These are phyloP conservation scores for Allolobophora icterica DNA, from an alignment of 2,888 invertebrate species.

Conservation along the genomic window DNA sequence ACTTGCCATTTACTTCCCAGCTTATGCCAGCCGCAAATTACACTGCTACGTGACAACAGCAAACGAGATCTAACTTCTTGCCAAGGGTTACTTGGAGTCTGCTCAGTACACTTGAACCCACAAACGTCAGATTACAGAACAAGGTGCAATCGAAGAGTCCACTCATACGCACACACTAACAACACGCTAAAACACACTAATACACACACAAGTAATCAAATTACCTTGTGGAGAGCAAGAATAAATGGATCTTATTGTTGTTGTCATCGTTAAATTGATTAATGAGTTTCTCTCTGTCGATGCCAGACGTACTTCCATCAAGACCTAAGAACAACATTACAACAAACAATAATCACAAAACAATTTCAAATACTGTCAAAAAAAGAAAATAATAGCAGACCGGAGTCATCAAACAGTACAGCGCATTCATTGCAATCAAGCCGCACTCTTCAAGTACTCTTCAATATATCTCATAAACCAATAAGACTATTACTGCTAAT, in stretches of 20 bases:
- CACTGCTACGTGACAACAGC: too few relatives aligned
- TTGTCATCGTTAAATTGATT: constrained; percentile 82
- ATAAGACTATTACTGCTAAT: too few relatives aligned
- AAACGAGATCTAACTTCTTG: too few relatives aligned
- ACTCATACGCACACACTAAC: too few relatives aligned
- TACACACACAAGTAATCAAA: background rate
- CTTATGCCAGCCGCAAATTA: too few relatives aligned
- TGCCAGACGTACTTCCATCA: constrained; percentile 92
- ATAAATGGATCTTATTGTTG: constrained; percentile 82
- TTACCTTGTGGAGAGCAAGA: constrained; percentile 85
- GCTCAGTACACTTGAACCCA: too few relatives aligned
- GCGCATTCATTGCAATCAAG: background rate
- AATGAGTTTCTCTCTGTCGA: constrained; percentile 92
- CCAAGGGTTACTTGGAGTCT: too few relatives aligned
- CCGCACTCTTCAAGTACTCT: background rate
- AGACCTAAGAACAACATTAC: constrained; percentile 66
- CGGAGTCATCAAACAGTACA: background rate
- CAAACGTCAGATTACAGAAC: background rate
- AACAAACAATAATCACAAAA: background rate
- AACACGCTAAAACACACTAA: background rate
- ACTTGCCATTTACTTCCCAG: too few relatives aligned
- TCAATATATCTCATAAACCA: background rate
- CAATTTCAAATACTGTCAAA: background rate
- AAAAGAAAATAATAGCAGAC: background rate
- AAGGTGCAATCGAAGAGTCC: background rate